Evolutionary conservation across 2,888 invertebrate genomes (phyloP), one percentile per base, ranked within the genome.

Genomic region (Archips crataeganus): DNA sequence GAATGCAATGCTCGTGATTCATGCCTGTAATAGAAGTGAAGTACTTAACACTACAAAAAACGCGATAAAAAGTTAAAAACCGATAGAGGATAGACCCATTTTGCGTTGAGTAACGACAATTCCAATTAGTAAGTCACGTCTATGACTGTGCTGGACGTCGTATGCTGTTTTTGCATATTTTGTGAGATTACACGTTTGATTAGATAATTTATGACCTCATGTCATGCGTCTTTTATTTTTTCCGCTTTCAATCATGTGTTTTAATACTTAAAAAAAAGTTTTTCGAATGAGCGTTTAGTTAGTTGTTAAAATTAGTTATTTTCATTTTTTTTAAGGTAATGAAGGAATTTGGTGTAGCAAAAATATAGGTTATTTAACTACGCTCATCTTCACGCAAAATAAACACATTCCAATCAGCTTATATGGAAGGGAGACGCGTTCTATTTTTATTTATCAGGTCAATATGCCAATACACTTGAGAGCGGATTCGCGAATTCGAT

Each of bases 401-500:
- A 70, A 74, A 70, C 68, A 65, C 65, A 69, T 73, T 64, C 69
- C 69, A 70, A 64, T 74, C 34, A 65, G 49, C 36, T 65, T 65
- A 69, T 45, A 60, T 47, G 51, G 23, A 51, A n/a, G 42, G 57
- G 64, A 47, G 45, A 74, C 54, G 64, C 69, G 74, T 70, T 65
- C 74, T 54, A 74, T 70, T 70, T 74, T 65, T 39, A 70, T 74
- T 64, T 72, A 72, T 68, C 61, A 70, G 69, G 74, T 70, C 69
- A 74, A 70, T 65, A 69, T 70, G 69, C 69, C 74, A 74, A 70
- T 74, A 74, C 67, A 68, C 65, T 73, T 62, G 70, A 69, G 67
- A 65, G 67, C 8, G 64, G 64, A 73, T 69, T 67, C 73, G 75
- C 75, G 73, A 75, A 75, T 70, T 66, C 73, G 75, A 73, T 75